Percentiles rank a stretch among this genome's conserved stretches.
These are phyloP conservation scores for Taurulus bubalis DNA, from an alignment of 2,113 vertebrate species.

Conservation along the genomic window DNA sequence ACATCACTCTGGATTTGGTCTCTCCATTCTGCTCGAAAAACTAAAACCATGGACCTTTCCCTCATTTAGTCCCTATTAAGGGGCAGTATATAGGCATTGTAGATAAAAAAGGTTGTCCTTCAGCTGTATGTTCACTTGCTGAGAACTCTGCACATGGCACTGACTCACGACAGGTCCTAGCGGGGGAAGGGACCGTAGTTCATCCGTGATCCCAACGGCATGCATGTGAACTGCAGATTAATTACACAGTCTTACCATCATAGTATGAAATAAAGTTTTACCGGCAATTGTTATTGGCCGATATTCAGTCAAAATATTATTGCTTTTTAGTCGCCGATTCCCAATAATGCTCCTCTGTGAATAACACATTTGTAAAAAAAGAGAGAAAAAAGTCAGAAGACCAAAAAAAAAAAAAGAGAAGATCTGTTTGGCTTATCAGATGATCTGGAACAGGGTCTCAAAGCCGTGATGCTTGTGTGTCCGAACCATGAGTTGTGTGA, in stretches of 20 bases:
- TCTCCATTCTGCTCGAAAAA: conserved; percentile 37
- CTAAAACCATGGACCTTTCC: conserved; percentile 17
- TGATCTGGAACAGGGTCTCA: not conserved
- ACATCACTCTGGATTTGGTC: conserved; percentile 47
- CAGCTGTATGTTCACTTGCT: conserved; percentile 4
- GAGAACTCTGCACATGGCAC: not conserved
- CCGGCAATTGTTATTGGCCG: no score
- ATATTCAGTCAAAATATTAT: no score
- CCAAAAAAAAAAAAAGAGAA: not conserved
- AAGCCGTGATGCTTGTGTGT: not conserved
- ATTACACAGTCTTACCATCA: no score
- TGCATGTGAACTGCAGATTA: no score
- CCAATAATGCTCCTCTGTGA: no score
- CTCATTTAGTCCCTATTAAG: not conserved
- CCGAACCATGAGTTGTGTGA: no score
- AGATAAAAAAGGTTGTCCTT: not conserved
- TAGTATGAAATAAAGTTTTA: no score
- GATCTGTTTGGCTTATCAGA: not conserved
- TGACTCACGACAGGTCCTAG: not conserved
- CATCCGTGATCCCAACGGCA: no score
- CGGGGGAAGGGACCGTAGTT: no score
- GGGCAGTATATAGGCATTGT: not conserved
- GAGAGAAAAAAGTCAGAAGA: not conserved
- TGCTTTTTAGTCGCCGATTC: no score
- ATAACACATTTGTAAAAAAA: no score